These are phyloP conservation scores for Meda fulgida DNA, from an alignment of 2,797 vertebrate genomes.

Conservation along the genomic window DNA sequence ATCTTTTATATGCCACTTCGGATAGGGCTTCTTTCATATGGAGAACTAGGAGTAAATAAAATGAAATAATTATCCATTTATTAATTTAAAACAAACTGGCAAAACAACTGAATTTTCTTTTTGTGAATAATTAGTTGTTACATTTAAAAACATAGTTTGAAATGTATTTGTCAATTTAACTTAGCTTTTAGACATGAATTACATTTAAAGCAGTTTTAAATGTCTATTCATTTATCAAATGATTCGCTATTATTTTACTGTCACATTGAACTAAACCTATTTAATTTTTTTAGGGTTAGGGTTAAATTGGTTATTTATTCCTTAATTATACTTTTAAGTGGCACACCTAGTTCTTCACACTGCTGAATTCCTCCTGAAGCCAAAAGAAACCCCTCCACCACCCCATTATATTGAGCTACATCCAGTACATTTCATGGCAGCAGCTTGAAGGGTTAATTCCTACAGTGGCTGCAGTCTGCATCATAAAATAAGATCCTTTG, in stretches of 20 bases:
- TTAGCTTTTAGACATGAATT: not conserved
- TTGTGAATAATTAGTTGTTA: no score
- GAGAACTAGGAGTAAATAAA: not conserved
- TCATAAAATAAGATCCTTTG: conserved; percentile 37
- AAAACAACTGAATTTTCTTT: no score
- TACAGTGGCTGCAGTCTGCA: conserved; percentile 8
- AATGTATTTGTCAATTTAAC: not conserved
- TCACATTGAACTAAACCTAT: not conserved
- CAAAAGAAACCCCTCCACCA: not conserved
- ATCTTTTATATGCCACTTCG: not conserved
- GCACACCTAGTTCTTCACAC: not conserved
- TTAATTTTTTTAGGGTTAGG: not conserved
- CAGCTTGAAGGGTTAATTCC: not conserved
- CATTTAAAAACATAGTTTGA: not conserved
- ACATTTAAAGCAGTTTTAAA: not conserved
- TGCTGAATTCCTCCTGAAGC: not conserved
- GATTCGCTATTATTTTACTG: not conserved
- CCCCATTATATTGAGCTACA: not conserved
- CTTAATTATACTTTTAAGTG: not conserved
- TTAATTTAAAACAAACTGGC: not conserved
- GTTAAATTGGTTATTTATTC: not conserved
- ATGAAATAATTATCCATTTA: not conserved
- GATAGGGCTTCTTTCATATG: not conserved
- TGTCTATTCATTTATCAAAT: not conserved
- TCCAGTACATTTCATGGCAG: not conserved